Evolutionary conservation across 1,140 invertebrate genomes (phyloP), one percentile per base, ranked within the genome.

Genomic region (Eupristina koningsbergeri): DNA sequence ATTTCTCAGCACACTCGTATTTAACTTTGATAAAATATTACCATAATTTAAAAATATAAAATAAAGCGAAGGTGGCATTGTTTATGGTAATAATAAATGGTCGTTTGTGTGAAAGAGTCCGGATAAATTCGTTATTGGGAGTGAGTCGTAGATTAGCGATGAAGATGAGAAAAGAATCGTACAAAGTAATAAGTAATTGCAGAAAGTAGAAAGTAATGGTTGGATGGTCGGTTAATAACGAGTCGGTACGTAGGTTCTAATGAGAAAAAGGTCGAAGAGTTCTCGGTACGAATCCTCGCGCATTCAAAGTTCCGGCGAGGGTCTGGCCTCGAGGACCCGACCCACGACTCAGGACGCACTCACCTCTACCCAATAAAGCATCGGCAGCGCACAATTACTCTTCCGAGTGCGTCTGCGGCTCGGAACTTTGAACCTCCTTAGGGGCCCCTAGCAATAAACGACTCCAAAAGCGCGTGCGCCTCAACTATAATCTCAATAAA

Each of bases 401-500:
- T 84, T 81, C 73, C 53, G 41, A 71, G 84, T 84, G 85, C 31
- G 22, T 61, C 6, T 58, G 80, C 73, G 47, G 75, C 67, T 47
- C 50, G 36, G 26, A 29, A 61, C 81, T 83, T 83, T 78, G 75
- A 83, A 83, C 69, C 34, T 64, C 63, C 41, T n/a, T n/a, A 22
- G 22, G 47, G 45, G 36, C 58, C 58, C 45, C 50, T 69, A 63
- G 85, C 85, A 86, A 87, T 87, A 87, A 88, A 89, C 85, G 85
- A 87, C 88, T 86, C 87, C 85, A 86, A 85, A 87, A 41, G 41
- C 39, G 26, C 26, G 58, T 53, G 36, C 41, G 29, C 26, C 5
- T 19, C 3, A 50, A 45, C 71, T 75, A 77, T 88, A 91, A 88
- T 90, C 89, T 88, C 86, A 91, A 92, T 89, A 91, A 91, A 90